Base-by-base conservation (phyloP, 1,140 invertebrate species). In the Mactra quadrangularis region DNA sequence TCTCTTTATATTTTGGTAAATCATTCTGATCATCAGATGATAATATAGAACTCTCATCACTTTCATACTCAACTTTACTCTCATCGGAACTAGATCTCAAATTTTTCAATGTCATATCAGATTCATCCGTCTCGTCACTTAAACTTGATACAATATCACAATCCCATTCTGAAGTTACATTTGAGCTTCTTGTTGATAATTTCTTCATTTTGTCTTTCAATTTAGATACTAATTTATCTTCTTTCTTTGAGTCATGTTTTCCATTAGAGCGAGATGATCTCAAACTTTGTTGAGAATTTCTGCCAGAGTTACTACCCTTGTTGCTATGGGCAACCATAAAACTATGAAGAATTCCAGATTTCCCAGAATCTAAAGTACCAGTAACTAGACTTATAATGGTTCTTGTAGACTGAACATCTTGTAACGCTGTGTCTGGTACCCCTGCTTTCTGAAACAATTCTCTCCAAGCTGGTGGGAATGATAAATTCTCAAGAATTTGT, bases 381-480 rank as follows among this genome's bases (percentile, higher is more conserved):
- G 70, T 66, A 13, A 82, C 79, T 22, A 82, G 47, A 17, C 59
- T 74, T 11, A 82, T 82, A 19, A 82, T 82, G 29, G 70, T 82
- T 25, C 79, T 53, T 15, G 79, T 66, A 38, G 79, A 82, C 55
- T 82, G 55, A 13, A 82, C 47, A 33, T 82, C 60, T 50, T 82
- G 70, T 11, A 82, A 70, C 17, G 79, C 57, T 6, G 70, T 50
- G 3, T 82, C 60, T 29, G 79, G 79, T 7, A 82, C 60, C 31
- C 79, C 79, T 52, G 79, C 79, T 25, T 82, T 47, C 59, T 74
- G 68, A 59, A 82, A 82, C 41, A 82, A 35, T 35, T 82, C 70
- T 68, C 79, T 74, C 79, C 79, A 82, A 19, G 79, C 79, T 52
- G 79, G 79, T 27, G 79, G 79, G 35, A 82, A 82, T 7, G 79